phyloP scores from a whole-genome alignment of 1,140 invertebrate species.

The Drosophila nikananu region DNA sequence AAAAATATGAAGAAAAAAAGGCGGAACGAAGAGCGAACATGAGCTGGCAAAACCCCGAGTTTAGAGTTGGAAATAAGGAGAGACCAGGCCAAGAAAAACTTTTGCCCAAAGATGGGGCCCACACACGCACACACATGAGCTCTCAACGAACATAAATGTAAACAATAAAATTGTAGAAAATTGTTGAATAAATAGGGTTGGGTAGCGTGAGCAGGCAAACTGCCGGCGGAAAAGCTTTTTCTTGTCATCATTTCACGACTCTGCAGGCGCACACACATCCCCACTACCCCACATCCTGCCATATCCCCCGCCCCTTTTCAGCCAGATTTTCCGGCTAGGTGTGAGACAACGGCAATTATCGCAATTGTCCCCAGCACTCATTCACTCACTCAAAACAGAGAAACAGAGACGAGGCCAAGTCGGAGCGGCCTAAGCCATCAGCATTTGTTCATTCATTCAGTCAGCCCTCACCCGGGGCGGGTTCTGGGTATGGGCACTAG shows the following conservation, averaged over 20 bases:
- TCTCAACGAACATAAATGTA: slow-evolving; percentile 72
- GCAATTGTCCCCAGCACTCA: slow-evolving; percentile 74
- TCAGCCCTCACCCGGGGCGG: slow-evolving; percentile 11
- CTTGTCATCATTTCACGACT: slow-evolving; percentile 82
- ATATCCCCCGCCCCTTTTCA: neutral
- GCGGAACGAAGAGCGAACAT: slow-evolving; percentile 12
- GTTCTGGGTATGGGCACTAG: neutral
- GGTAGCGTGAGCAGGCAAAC: slow-evolving; percentile 56
- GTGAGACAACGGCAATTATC: slow-evolving; percentile 83
- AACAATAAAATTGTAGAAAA: slow-evolving; percentile 82
- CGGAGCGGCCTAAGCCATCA: slow-evolving; percentile 55
- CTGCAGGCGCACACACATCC: slow-evolving; percentile 39
- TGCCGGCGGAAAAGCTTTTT: slow-evolving; percentile 79
- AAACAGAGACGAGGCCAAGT: slow-evolving; percentile 33
- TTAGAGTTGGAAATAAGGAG: slow-evolving; percentile 43
- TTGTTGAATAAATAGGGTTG: slow-evolving; percentile 68
- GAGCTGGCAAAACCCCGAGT: slow-evolving; percentile 20
- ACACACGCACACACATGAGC: slow-evolving; percentile 32
- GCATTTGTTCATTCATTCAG: slow-evolving; percentile 76
- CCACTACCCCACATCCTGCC: neutral
- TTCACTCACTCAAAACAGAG: slow-evolving; percentile 54
- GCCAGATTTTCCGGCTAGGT: slow-evolving; percentile 57
- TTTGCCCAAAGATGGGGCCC: slow-evolving; percentile 61
- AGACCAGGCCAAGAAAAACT: slow-evolving; percentile 60
- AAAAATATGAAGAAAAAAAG: slow-evolving; percentile 44